A percentile compares a stretch with the other conserved stretches of the same genome.
Evolutionary conservation across 1,140 invertebrate species (phyloP).

Genomic region (Cotesia typhae): DNA sequence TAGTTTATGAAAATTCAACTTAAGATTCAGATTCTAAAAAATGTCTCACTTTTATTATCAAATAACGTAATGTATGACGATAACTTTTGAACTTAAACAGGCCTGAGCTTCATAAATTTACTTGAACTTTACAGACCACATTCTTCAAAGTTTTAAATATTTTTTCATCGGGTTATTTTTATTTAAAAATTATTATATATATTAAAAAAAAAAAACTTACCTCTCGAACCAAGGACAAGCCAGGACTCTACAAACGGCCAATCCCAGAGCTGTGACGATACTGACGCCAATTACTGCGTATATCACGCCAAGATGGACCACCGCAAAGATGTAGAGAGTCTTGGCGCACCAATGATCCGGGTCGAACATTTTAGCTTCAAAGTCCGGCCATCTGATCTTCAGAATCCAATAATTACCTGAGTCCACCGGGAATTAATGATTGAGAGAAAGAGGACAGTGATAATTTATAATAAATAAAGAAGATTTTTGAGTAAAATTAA

Average conservation of each 20-base stretch:
- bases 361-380: slow-evolving; percentile 73
- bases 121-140: neutral
- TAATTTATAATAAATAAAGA: too few relatives aligned
- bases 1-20: too few relatives aligned
- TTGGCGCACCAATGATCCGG: slow-evolving; percentile 80
- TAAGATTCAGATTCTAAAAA: neutral
- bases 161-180: too few relatives aligned
- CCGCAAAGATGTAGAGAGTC: slow-evolving; percentile 79
- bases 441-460: slow-evolving; percentile 15
- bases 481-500: too few relatives aligned
- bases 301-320: slow-evolving; percentile 76
- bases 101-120: neutral
- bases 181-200: neutral
- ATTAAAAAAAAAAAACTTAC: slow-evolving; percentile 45
- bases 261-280: slow-evolving; percentile 69
- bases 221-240: slow-evolving; percentile 73
- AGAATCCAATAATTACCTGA: slow-evolving; percentile 85
- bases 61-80: too few relatives aligned
- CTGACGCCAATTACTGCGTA: slow-evolving; percentile 71
- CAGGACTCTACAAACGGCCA: slow-evolving; percentile 73
- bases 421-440: slow-evolving; percentile 4
- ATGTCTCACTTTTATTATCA: too few relatives aligned
- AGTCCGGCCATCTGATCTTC: slow-evolving; percentile 78
- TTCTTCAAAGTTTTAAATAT: neutral
- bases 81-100: too few relatives aligned